Base-by-base conservation (phyloP, 2,797 vertebrate genomes). In the Syncerus caffer region DNA sequence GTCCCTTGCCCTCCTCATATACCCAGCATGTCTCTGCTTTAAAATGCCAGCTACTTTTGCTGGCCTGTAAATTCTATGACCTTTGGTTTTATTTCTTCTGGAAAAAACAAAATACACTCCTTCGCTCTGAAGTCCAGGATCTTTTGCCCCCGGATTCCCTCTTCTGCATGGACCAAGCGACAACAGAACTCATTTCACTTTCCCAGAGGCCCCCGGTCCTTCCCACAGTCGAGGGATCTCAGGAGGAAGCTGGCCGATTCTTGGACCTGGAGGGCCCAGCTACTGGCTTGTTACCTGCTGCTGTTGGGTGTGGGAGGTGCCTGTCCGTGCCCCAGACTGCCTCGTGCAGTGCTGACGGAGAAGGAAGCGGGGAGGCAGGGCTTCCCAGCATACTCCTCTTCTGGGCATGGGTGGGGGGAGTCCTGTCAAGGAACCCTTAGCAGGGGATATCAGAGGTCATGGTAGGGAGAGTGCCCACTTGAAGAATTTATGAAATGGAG, bases 181-280 rank as follows among this genome's bases (percentile, higher is more conserved):
- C 29, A 64, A 38, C 21, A 71, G 19, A 86, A 31, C 31, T 84
- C 16, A 7, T 64, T 7, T n/a, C 45, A 47, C 13, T 84, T 57
- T 45, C 57, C 45, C 15, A 19, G 47, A 93, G 27, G 58, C 53
- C 38, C 34, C 12, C 1, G 1, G 25, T 57, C 27, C 71, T 76
- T 92, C 38, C 7, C 7, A 47, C 4, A 25, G 4, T 0, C 1
- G 0, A 11, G 14, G 53, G 45, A 9, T 3, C 16, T 62, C 62
- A 62, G 89, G 38, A 31, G 57, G 55, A 29, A 2, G 34, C 16
- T 0, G 0, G 3, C 0, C 0, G 15, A 34, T 12, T 14, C 27
- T 62, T n/a, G 50, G n/a, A 23, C 31, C 42, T 67, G 3, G 7
- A 76, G 25, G 45, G 80, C 25, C 13, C 5, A 51, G 47, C 38